phyloP scores from a whole-genome alignment of 2,113 vertebrate species.

The Forbesichthys papilliferus region DNA sequence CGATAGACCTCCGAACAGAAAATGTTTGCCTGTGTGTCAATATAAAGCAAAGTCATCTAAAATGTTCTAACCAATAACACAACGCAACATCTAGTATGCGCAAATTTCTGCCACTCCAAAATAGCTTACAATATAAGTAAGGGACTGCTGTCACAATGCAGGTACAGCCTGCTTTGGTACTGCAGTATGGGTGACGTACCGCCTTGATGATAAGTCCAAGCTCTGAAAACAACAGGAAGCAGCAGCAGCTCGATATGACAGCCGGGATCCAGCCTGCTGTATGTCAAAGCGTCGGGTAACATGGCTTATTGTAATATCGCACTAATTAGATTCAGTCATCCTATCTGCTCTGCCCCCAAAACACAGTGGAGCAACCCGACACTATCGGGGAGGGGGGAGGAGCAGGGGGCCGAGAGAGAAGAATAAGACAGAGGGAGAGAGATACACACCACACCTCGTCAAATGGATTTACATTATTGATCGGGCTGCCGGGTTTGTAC shows the following conservation, averaged over 20 bases:
- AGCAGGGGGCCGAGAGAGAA: slow-evolving; percentile 28
- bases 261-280: slow-evolving; percentile 52
- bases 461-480: slow-evolving; percentile 79
- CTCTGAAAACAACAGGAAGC: slow-evolving; percentile 45
- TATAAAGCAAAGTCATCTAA: too few species aligned
- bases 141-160: background rate
- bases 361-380: slow-evolving; percentile 70
- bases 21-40: too few species aligned
- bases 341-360: slow-evolving; percentile 56
- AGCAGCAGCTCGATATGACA: slow-evolving; percentile 53
- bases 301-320: slow-evolving; percentile 73
- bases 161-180: background rate
- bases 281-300: slow-evolving; percentile 72
- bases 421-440: slow-evolving; percentile 44
- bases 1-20: too few species aligned
- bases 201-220: slow-evolving; percentile 26
- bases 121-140: background rate
- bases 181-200: slow-evolving; percentile 3
- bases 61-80: background rate
- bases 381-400: slow-evolving; percentile 56
- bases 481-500: slow-evolving; percentile 55
- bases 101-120: background rate
- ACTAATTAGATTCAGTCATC: slow-evolving; percentile 76
- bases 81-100: background rate
- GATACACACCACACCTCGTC: slow-evolving; percentile 57